Conservation (phyloP, 2,888 invertebrate genomes). For the Lycaena phlaeas region DNA sequence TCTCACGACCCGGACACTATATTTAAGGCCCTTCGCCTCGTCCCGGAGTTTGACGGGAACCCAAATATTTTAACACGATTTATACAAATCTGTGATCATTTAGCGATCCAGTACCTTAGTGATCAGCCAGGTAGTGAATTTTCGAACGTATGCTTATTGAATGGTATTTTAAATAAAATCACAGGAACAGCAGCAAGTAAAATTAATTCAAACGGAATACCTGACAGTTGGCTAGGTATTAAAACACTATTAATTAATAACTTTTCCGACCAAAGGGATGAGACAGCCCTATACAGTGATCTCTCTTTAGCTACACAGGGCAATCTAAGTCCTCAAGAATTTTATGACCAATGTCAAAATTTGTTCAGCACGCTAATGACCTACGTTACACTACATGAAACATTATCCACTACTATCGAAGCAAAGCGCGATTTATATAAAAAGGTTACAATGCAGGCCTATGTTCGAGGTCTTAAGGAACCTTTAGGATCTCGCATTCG, state of each 20-base stretch:
- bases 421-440: slow-evolving; percentile 11
- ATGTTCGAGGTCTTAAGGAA: slow-evolving; percentile 3
- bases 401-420: slow-evolving; percentile 14
- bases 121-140: slow-evolving; percentile 1
- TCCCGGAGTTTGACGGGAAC: slow-evolving; percentile 15
- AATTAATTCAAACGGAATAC: slow-evolving; percentile 24
- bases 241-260: slow-evolving; percentile 19
- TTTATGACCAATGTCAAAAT: slow-evolving; percentile 21
- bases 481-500: neutral
- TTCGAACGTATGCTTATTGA: slow-evolving; percentile 9
- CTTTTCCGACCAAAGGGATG: slow-evolving; percentile 22
- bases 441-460: slow-evolving; percentile 2
- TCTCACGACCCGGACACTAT: slow-evolving; percentile 8
- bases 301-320: slow-evolving; percentile 17
- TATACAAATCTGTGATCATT: slow-evolving; percentile 13
- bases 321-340: slow-evolving; percentile 18
- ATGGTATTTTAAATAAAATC: slow-evolving; percentile 17
- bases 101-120: slow-evolving; percentile 7
- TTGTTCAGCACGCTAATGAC: slow-evolving; percentile 24
- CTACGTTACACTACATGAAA: slow-evolving; percentile 19
- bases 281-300: slow-evolving; percentile 17
- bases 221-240: slow-evolving; percentile 21
- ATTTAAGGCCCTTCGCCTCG: slow-evolving; percentile 12
- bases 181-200: slow-evolving; percentile 17
- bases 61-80: slow-evolving; percentile 11